phyloP scores from a whole-genome alignment of 35 echinoderm and acorn worm genomes.

The Diadema setosum region DNA sequence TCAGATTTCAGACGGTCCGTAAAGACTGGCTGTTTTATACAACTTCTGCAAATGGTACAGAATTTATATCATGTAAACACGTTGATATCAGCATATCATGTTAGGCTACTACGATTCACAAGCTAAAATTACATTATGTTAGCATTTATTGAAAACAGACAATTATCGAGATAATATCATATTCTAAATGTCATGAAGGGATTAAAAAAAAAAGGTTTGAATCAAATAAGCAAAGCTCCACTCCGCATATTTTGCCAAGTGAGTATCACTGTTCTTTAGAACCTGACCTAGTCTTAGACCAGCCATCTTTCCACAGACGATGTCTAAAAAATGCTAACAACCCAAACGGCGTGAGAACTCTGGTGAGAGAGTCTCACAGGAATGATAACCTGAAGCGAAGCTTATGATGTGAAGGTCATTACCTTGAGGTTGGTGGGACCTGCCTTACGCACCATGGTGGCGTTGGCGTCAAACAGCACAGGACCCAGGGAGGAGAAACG shows the following conservation, averaged over 20 bases:
- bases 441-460: conserved; percentile 39
- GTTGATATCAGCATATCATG: no score
- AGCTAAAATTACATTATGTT: background rate
- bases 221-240: background rate
- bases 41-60: no score
- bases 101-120: no score
- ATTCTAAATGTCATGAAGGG: background rate
- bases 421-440: conserved; percentile 51
- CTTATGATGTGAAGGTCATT: no score
- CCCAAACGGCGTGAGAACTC: no score
- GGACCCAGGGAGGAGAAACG: background rate
- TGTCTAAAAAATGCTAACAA: no score
- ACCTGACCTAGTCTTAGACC: background rate
- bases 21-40: no score
- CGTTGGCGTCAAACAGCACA: background rate
- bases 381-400: no score
- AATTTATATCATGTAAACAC: background rate
- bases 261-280: background rate
- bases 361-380: no score
- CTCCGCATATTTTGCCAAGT: background rate
- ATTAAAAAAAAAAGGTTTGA: background rate
- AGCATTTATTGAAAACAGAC: background rate
- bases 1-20: no score
- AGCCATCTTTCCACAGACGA: background rate
- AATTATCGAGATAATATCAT: background rate